Conservation (phyloP, 2,797 vertebrate species). For the Gephyroberyx darwinii region DNA sequence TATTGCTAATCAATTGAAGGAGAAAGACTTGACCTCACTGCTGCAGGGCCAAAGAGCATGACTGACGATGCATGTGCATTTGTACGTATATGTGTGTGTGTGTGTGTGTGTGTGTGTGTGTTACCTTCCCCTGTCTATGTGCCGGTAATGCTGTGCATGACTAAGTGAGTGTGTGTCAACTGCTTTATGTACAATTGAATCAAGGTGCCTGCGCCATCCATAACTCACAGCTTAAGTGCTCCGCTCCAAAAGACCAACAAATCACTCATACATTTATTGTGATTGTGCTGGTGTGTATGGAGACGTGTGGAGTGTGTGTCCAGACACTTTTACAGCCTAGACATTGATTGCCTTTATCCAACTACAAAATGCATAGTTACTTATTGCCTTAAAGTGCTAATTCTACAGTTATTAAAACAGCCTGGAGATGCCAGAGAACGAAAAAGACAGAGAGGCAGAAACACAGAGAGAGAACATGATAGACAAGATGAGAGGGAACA, state of each 20-base stretch:
- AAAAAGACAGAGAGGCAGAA: not conserved
- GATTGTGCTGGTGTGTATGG: conserved; percentile 37
- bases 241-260: conserved; percentile 54
- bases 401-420: conserved; percentile 59
- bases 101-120: conserved; percentile 21
- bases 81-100: conserved; percentile 34
- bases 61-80: conserved; percentile 58
- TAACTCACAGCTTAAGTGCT: conserved; percentile 57
- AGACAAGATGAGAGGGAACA: conserved; percentile 16
- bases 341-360: conserved; percentile 60
- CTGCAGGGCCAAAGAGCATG: conserved; percentile 59
- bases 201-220: conserved; percentile 20
- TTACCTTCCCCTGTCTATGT: not conserved
- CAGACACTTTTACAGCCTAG: conserved; percentile 50
- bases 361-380: conserved; percentile 59
- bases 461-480: conserved; percentile 6
- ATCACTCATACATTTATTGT: conserved; percentile 59
- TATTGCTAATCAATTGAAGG: conserved; percentile 65
- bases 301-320: conserved; percentile 16
- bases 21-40: conserved; percentile 69
- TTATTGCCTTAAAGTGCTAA: conserved; percentile 45
- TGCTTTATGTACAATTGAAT: conserved; percentile 55
- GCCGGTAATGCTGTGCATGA: conserved; percentile 11
- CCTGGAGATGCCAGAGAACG: conserved; percentile 27
- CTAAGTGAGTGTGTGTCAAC: conserved; percentile 24